These are phyloP conservation scores for Apteryx mantelli DNA, from an alignment of 2,113 vertebrate species.

Conservation along the genomic window DNA sequence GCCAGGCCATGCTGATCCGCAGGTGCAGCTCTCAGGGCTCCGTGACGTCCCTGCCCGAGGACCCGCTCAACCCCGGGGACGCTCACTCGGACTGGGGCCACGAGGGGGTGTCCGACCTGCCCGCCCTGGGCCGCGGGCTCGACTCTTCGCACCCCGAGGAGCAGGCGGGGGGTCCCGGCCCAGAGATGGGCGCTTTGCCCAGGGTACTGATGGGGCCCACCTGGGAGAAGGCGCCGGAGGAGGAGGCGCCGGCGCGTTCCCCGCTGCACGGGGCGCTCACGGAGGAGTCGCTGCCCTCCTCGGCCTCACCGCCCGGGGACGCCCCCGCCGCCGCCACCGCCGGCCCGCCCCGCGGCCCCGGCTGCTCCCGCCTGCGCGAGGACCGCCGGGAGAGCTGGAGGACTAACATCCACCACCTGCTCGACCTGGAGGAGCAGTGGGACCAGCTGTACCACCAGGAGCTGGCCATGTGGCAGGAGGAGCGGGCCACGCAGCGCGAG, in stretches of 20 bases:
- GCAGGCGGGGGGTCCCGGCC: constrained; percentile 9
- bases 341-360: neutral
- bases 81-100: constrained; percentile 59
- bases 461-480: constrained; percentile 73
- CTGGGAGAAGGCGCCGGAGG: constrained; percentile 54
- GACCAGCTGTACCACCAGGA: constrained; percentile 73
- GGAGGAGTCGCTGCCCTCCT: constrained; percentile 69
- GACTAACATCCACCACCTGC: constrained; percentile 65
- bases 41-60: constrained; percentile 60
- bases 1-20: constrained; percentile 57
- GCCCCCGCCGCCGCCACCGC: neutral
- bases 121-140: neutral
- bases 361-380: constrained; percentile 40
- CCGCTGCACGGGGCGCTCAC: constrained; percentile 43
- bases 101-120: constrained; percentile 14
- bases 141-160: constrained; percentile 57
- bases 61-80: constrained; percentile 41
- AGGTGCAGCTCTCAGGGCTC: constrained; percentile 66
- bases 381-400: constrained; percentile 46
- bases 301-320: constrained; percentile 45
- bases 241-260: constrained; percentile 27
- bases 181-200: constrained; percentile 29
- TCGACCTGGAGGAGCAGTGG: constrained; percentile 75
- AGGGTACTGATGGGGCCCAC: constrained; percentile 40
- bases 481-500: constrained; percentile 62